Base-by-base conservation (phyloP, 2,888 invertebrate species). In the Brachyptera putata region DNA sequence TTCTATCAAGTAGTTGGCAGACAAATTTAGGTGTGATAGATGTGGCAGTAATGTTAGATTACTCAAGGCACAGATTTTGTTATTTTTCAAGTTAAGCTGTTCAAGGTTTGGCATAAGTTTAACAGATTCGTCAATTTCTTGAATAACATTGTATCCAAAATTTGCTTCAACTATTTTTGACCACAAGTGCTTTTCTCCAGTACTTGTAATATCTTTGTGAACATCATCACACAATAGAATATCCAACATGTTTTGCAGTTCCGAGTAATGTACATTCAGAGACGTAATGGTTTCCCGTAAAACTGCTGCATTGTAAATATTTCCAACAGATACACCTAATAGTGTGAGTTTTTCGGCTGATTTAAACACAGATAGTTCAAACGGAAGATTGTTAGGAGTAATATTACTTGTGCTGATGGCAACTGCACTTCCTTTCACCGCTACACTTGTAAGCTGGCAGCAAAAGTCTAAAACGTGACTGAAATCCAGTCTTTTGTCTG, bases 401-500 rank as follows among this genome's bases (percentile, higher is more conserved):
- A 97, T 87, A 72, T 91, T 94, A 72, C 95, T 95, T 0, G 86
- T 85, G 5, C 87, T 87, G 48, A 91, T 84, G 39, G 82, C 80
- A 60, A 82, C 79, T 24, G 79, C 77, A 67, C 81, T 84, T 1
- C 91, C 90, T 69, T 79, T 75, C 58, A 94, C 82, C 66, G 79
- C 80, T 11, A 93, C 74, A 21, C 80, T 79, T 18, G 82, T 82
- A 24, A 95, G 76, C 70, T 91, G 87, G 0, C 86, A 86, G 72
- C 88, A 89, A 70, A 93, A 91, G 74, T 96, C 96, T 57, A 96
- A 74, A 1, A 95, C 85, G 70, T 95, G 93, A 64, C 94, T 92
- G 68, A 96, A 89, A 75, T 96, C 95, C 69, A 85, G 89, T 73
- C 86, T 84, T 67, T 86, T 86, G 68, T 92, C 90, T 22, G 82